phyloP scores from a whole-genome alignment of 2,113 vertebrate genomes.

The mouse (Mus musculus) region GRCm39 chrX:55230501-55231000 shows the following conservation, averaged over 20 bases:
- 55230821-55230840: background rate
- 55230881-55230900: background rate
- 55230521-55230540: background rate
- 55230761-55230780: background rate
- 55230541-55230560: background rate
- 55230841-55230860: background rate
- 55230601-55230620: background rate
- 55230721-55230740: background rate
- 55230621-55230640: background rate
- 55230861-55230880: too few relatives aligned
- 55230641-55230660: background rate
- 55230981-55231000: background rate
- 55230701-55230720: background rate
- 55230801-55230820: background rate
- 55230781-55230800: too few relatives aligned
- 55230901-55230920: background rate
- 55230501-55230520: background rate
- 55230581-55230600: background rate
- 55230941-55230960: background rate
- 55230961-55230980: background rate
- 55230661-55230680: background rate
- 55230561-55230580: background rate
- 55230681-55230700: background rate
- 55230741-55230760: background rate
- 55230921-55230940: background rate